phyloP scores from a whole-genome alignment of 2,113 vertebrate species.

The Heptranchias perlo region DNA sequence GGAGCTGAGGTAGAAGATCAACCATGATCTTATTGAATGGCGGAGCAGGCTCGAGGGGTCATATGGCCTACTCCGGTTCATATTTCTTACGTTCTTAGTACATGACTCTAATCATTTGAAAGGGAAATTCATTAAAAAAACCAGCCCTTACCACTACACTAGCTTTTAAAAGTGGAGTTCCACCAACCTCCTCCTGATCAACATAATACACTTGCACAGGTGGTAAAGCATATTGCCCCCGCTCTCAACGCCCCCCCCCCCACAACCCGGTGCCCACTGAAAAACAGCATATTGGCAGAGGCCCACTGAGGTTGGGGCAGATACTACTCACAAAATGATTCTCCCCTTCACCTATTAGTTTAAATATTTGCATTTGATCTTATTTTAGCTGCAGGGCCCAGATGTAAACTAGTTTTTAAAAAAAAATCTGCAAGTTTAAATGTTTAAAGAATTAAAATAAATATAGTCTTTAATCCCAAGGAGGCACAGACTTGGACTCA shows the following conservation, averaged over 20 bases:
- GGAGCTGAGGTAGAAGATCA: too few species aligned
- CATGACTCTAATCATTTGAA: not conserved
- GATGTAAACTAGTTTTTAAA: too few species aligned
- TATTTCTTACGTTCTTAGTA: too few species aligned
- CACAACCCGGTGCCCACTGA: too few species aligned
- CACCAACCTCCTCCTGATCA: not conserved
- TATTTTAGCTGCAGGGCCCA: not conserved
- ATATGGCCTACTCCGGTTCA: too few species aligned
- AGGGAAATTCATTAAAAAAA: not conserved
- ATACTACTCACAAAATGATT: not conserved
- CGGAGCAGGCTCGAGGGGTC: too few species aligned
- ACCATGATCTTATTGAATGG: too few species aligned
- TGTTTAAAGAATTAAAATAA: not conserved
- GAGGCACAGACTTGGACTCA: not conserved
- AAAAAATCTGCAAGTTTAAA: not conserved
- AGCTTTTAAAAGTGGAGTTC: not conserved
- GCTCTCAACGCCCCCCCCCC: too few species aligned
- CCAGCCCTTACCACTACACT: not conserved
- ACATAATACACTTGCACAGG: not conserved
- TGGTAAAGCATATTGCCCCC: not conserved
- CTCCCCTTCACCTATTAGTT: not conserved
- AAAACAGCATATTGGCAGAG: not conserved
- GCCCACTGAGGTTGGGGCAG: not conserved
- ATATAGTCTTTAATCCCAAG: not conserved
- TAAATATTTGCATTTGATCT: not conserved